Evolutionary conservation across 2,113 vertebrate species (phyloP).

Genomic region (Pipra filicauda): DNA sequence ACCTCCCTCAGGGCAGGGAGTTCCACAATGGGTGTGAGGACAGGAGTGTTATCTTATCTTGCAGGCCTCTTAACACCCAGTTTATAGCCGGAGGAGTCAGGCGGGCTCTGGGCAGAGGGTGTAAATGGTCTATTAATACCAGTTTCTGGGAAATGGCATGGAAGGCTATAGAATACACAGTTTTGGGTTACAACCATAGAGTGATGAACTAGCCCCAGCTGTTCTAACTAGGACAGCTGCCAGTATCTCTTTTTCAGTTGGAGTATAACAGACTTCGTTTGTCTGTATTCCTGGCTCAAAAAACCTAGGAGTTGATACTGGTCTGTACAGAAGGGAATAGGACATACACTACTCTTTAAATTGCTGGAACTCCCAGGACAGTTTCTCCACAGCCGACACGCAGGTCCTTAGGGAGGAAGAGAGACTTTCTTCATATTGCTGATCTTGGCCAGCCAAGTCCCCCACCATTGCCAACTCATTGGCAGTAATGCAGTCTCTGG

Average conservation of each 20-base stretch:
- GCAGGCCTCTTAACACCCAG: no score
- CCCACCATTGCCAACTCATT: not conserved
- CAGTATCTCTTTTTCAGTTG: not conserved
- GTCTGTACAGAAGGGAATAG: not conserved
- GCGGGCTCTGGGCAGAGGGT: no score
- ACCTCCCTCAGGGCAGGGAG: no score
- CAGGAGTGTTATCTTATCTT: no score
- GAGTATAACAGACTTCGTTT: not conserved
- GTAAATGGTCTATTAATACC: no score
- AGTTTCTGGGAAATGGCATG: no score
- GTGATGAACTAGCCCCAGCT: no score
- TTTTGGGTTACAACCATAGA: no score
- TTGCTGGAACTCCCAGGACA: not conserved
- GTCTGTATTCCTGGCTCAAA: not conserved
- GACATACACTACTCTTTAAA: not conserved
- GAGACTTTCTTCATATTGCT: not conserved
- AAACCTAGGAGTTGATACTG: not conserved
- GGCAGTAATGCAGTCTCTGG: not conserved
- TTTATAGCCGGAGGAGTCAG: no score
- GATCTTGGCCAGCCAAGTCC: not conserved
- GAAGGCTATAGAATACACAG: no score
- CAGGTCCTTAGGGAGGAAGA: not conserved
- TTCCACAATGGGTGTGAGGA: no score
- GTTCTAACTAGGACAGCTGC: not conserved
- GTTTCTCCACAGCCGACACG: not conserved